Evolutionary conservation across 2,113 vertebrate species (phyloP), one percentile per base, ranked within the genome.

Genomic region (Chaetodon auriga): DNA sequence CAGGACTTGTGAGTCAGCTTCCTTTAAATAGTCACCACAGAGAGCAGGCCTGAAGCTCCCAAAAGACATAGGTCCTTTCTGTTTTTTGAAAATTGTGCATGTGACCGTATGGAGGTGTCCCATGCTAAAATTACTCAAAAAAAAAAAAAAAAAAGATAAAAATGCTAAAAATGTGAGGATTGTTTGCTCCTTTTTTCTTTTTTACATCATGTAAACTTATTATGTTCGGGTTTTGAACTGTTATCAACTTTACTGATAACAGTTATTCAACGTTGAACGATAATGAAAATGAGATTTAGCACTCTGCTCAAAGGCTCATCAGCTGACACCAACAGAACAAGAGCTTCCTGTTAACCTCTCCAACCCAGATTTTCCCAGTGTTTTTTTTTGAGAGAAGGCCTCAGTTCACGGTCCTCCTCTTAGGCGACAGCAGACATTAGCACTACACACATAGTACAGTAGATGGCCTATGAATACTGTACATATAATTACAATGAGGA

Each of bases 401-500:
- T 60, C 12, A 15, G 2, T 35, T 1, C 13, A 38, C 18, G 2
- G 45, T 5, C 10, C 10, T 6, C 5, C 9, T 68, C 35, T 70
- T 45, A 51, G 66, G 57, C 23, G 75, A 51, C 0, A 36, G 9
- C 43, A 25, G 61, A 61, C 62, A 21, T 74, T 30, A 41, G 46
- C 71, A 36, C 62, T 73, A 19, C 69, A 69, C 51, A 16, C 62
- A 69, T 16, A 48, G 73, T 13, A 51, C 51, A 62, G 53, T 57
- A 18, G 16, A 13, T 0, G 49, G 49, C 19, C 36, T 61, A 57
- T 75, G 80, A 85, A 90, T 72, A 78, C 86, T 61, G 73, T 3
- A 21, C 38, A 51, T 71, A 54, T 60, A 81, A 78, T 80, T 48
- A 58, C 55, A 70, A 64, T 9, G 46, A 58, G 13, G 64, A 46